Evolutionary conservation across 2,113 vertebrate genomes (phyloP).

Genomic region (Athene noctua): DNA sequence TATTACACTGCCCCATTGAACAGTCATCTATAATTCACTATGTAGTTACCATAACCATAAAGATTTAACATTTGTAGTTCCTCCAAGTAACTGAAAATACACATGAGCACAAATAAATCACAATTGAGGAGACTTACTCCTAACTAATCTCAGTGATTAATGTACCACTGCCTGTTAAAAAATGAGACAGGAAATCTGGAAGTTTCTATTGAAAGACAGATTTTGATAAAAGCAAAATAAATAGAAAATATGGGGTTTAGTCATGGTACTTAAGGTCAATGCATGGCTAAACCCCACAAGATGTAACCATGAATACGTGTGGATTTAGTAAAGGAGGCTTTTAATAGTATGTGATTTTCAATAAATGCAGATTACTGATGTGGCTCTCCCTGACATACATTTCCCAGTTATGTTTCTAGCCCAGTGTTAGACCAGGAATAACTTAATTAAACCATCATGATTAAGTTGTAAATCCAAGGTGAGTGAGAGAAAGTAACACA

Average conservation of each 20-base stretch:
- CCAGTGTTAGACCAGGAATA: not conserved
- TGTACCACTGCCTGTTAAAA: not conserved
- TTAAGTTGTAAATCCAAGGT: not conserved
- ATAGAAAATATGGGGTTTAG: not conserved
- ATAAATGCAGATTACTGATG: not conserved
- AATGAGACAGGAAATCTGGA: not conserved
- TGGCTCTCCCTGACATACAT: not conserved
- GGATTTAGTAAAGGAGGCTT: not conserved
- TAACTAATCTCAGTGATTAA: not conserved
- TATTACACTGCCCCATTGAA: not conserved
- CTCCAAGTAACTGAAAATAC: not conserved
- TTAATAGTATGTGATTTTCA: not conserved
- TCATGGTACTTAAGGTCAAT: not conserved
- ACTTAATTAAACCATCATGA: not conserved
- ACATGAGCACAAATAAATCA: not conserved
- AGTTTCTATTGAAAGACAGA: not conserved
- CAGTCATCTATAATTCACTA: slow-evolving; percentile 26
- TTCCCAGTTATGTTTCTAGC: not conserved
- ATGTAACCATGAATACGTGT: not conserved
- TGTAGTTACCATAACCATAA: slow-evolving; percentile 19
- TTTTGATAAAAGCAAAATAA: not conserved
- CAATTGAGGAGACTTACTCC: not conserved
- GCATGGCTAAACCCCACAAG: not conserved
- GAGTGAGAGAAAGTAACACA: not conserved
- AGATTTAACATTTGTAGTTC: slow-evolving; percentile 8